These are phyloP conservation scores for Falcaria lacertinaria DNA, from an alignment of 2,888 invertebrate species.

Conservation along the genomic window DNA sequence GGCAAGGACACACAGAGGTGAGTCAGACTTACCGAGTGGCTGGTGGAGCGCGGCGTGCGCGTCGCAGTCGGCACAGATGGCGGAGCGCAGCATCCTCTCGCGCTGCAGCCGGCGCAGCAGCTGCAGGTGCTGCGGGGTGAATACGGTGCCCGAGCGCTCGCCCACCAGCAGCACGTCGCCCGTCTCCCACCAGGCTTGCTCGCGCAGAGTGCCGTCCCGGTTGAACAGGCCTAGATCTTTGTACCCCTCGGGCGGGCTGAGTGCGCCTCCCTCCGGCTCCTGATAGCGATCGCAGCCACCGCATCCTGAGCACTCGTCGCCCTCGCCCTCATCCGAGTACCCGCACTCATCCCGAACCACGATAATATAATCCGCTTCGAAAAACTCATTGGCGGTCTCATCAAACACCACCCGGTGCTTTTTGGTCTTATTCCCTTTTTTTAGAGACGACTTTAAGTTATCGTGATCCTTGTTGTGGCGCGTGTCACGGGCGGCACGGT, in stretches of 20 bases:
- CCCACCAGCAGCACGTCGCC: conserved; percentile 80
- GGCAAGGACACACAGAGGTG: conserved; percentile 44
- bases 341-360: conserved; percentile 91
- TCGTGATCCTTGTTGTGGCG: conserved; percentile 82
- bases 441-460: conserved; percentile 86
- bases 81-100: conserved; percentile 78
- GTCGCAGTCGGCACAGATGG: conserved; percentile 74
- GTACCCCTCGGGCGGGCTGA: conserved; percentile 95
- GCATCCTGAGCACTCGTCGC: conserved; percentile 83
- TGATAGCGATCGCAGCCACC: conserved; percentile 78
- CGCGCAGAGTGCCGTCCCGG: conserved; percentile 75
- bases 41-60: conserved; percentile 69
- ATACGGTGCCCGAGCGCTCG: conserved; percentile 79
- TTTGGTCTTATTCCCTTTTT: conserved; percentile 85
- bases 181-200: conserved; percentile 79
- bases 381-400: conserved; percentile 93
- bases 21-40: conserved; percentile 64
- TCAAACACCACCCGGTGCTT: conserved; percentile 92
- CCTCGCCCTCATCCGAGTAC: conserved; percentile 90
- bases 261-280: conserved; percentile 89
- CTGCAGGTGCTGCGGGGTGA: conserved; percentile 83
- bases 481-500: conserved; percentile 70
- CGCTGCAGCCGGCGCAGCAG: conserved; percentile 83
- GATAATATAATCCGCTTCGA: conserved; percentile 95
- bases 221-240: conserved; percentile 88